phyloP scores from a whole-genome alignment of 1,140 invertebrate genomes.

The Nautilus pompilius region DNA sequence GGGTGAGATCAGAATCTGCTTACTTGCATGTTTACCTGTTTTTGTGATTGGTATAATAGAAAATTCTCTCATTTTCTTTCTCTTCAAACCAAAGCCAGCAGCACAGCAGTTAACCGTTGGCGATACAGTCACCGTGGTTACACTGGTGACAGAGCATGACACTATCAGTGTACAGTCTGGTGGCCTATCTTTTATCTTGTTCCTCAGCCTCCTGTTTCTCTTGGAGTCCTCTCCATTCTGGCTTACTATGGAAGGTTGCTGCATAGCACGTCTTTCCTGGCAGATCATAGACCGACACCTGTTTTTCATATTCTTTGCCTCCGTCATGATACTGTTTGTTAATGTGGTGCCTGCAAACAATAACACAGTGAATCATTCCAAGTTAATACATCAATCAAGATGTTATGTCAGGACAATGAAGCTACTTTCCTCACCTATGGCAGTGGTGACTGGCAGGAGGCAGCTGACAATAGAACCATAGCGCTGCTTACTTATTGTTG shows the following conservation, averaged over 20 bases:
- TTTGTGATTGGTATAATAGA: too few relatives aligned
- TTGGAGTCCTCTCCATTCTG: background rate
- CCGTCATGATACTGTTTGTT: background rate
- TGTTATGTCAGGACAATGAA: too few relatives aligned
- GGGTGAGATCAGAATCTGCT: too few relatives aligned
- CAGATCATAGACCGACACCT: background rate
- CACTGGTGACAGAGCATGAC: too few relatives aligned
- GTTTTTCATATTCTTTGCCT: slow-evolving; percentile 3
- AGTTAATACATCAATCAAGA: too few relatives aligned
- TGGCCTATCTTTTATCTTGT: slow-evolving; percentile 61
- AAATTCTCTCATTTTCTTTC: too few relatives aligned
- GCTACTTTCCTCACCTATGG: too few relatives aligned
- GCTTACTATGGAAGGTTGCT: background rate
- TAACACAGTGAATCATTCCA: background rate
- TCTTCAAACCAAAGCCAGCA: too few relatives aligned
- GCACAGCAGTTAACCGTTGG: too few relatives aligned
- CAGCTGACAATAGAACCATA: background rate
- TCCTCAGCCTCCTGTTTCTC: slow-evolving; percentile 56
- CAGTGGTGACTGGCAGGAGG: too few relatives aligned
- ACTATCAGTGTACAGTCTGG: background rate
- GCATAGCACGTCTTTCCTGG: background rate
- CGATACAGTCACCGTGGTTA: too few relatives aligned
- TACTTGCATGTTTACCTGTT: too few relatives aligned
- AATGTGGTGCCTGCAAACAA: background rate
- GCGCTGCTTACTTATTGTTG: slow-evolving; percentile 34